phyloP scores from a whole-genome alignment of 2,113 vertebrate genomes.

The Lepus americanus region DNA sequence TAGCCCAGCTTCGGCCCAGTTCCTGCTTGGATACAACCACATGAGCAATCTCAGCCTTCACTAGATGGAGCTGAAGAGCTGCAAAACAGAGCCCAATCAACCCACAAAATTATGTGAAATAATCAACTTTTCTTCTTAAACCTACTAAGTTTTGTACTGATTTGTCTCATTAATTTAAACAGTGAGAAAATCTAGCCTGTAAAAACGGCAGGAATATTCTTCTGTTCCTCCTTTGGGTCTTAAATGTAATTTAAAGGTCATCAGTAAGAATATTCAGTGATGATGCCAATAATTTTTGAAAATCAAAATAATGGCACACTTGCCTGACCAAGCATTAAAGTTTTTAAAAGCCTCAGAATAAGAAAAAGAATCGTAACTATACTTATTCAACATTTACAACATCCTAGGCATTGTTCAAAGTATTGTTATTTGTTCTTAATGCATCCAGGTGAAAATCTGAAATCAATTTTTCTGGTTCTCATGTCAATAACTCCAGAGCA shows the following conservation, averaged over 20 bases:
- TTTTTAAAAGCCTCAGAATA: background rate
- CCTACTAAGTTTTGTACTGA: background rate
- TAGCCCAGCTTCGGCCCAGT: background rate
- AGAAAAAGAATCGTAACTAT: slow-evolving; percentile 5
- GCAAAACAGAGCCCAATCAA: background rate
- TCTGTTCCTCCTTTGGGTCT: background rate
- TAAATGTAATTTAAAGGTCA: slow-evolving; percentile 25
- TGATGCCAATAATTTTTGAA: background rate
- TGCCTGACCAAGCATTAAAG: background rate
- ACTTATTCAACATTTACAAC: background rate
- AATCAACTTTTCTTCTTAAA: background rate
- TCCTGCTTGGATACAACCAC: background rate
- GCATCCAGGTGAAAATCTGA: slow-evolving; percentile 41
- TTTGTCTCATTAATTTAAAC: background rate
- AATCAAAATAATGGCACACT: slow-evolving; percentile 32
- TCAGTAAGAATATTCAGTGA: background rate
- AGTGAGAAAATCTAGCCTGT: background rate
- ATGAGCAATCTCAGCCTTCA: background rate
- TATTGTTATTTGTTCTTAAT: slow-evolving; percentile 6
- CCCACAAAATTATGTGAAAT: background rate
- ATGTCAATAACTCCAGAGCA: slow-evolving; percentile 2
- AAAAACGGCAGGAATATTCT: background rate
- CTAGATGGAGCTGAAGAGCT: background rate
- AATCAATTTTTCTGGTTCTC: slow-evolving; percentile 14
- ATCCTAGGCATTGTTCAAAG: background rate